Base-by-base conservation (phyloP, 2,888 invertebrate genomes). In the Muschampia plurimacula region DNA sequence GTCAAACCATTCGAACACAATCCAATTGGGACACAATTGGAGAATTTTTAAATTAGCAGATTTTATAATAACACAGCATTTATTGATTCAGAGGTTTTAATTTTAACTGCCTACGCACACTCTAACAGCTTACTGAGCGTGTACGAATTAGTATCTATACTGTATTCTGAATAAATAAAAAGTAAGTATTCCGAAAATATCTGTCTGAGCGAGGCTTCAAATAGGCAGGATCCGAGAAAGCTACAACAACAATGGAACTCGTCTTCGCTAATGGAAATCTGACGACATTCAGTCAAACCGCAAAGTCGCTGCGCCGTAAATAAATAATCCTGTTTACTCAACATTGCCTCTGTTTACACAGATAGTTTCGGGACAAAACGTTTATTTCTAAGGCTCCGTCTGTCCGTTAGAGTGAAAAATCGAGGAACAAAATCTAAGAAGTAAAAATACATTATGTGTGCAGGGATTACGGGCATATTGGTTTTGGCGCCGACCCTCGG, bases 381-480 rank as follows among this genome's bases (percentile, higher is more conserved):
- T 71, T 71, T 71, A 65, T 70, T 59, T 36, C 32, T 36, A 7
- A 59, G 57, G 9, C 57, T 57, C 28, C 49, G 49, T 7, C 10
- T 28, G 62, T 44, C 71, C 46, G 59, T 72, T 60, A 12, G 72
- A 72, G 66, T 72, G 72, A 72, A 72, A 71, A 72, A 71, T 67
- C 72, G 62, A 32, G 67, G 66, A 66, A 72, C 71, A 63, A 41
- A 36, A 60, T 36, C 36, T 60, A 36, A 62, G 72, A 67, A 72
- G 44, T 55, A 67, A 72, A 72, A 72, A 72, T 62, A 67, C 74
- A 74, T 64, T 67, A 65, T 63, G 64, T 74, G 62, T 46, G 74
- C 64, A 13, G 60, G 74, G 71, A 74, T 74, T 71, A 74, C 69
- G 36, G 67, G 49, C 22, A 44, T 74, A 65, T 71, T 74, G 74